phyloP scores from a whole-genome alignment of 2,888 invertebrate species.

The Heliconius ethilla region DNA sequence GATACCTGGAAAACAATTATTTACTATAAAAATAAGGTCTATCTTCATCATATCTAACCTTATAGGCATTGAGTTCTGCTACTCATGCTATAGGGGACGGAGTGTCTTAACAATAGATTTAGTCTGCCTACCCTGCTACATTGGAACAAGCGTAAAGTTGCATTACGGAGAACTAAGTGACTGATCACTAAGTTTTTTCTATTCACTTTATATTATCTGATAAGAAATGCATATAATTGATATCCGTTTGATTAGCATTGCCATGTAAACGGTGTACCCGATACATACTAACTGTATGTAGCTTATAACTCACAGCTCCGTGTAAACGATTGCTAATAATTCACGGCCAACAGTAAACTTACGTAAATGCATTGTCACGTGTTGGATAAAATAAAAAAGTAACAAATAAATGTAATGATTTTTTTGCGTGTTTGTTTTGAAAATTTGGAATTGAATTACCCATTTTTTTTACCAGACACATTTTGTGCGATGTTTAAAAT shows the following conservation, averaged over 20 bases:
- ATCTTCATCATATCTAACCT: neutral
- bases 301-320: neutral
- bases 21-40: neutral
- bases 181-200: neutral
- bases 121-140: too few relatives aligned
- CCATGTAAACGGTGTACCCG: neutral
- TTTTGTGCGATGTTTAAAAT: too few relatives aligned
- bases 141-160: too few relatives aligned
- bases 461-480: too few relatives aligned
- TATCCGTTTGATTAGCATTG: neutral
- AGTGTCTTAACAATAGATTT: too few relatives aligned
- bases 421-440: too few relatives aligned
- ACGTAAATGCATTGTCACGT: neutral
- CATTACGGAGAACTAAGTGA: neutral
- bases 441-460: too few relatives aligned
- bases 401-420: too few relatives aligned
- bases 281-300: neutral
- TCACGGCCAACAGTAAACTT: neutral
- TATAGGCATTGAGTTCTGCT: too few relatives aligned
- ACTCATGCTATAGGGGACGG: too few relatives aligned
- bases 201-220: neutral
- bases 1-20: conserved; percentile 85
- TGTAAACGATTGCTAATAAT: conserved; percentile 20
- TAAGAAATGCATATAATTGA: neutral
- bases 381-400: neutral